phyloP scores from a whole-genome alignment of 2,797 vertebrate species.

The Oryzias sinensis region DNA sequence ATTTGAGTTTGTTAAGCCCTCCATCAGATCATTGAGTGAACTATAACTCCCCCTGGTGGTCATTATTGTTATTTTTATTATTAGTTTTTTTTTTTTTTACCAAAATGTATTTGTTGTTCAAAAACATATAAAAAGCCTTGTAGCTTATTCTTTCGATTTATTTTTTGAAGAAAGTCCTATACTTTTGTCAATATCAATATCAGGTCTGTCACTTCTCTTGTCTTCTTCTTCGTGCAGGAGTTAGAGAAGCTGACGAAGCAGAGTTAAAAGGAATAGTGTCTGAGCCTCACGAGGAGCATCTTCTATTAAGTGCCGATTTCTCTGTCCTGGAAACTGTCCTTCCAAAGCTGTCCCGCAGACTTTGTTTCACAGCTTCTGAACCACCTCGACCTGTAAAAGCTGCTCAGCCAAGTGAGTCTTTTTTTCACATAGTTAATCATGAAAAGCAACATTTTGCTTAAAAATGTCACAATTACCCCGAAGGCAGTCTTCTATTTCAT shows the following conservation, averaged over 20 bases:
- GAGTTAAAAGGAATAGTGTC: slow-evolving; percentile 82
- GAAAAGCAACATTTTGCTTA: no score
- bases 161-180: neutral
- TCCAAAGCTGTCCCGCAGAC: slow-evolving; percentile 80
- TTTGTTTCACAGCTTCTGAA: slow-evolving; percentile 86
- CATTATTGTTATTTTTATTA: no score
- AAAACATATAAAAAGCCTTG: no score
- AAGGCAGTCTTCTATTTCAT: no score
- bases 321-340: slow-evolving; percentile 70
- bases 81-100: no score
- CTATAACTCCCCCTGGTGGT: slow-evolving; percentile 38
- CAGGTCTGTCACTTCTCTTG: neutral
- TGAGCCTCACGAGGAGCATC: slow-evolving; percentile 80
- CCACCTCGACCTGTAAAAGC: slow-evolving; percentile 79
- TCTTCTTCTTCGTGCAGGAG: slow-evolving; percentile 64
- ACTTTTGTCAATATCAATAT: no score
- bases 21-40: slow-evolving; percentile 7
- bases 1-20: no score
- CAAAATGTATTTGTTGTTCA: no score
- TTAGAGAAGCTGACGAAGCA: slow-evolving; percentile 73
- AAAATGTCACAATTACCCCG: no score
- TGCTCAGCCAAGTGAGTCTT: slow-evolving; percentile 62
- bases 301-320: slow-evolving; percentile 75
- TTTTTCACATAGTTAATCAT: neutral
- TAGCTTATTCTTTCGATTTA: neutral